phyloP scores from a whole-genome alignment of 1,140 invertebrate species.

The Frieseomelitta varia region DNA sequence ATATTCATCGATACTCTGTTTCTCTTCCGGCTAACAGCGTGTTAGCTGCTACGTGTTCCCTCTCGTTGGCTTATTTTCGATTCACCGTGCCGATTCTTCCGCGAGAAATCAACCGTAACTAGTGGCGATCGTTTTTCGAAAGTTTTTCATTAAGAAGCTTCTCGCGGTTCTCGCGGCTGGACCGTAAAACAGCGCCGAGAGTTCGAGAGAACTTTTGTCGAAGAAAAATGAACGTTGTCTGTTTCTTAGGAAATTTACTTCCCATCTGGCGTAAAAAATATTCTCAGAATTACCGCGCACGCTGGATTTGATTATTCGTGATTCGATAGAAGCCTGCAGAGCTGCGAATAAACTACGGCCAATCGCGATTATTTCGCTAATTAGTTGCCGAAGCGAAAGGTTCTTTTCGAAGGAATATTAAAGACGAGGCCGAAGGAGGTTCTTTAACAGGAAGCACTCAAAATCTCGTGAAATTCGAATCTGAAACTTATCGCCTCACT shows the following conservation, averaged over 20 bases:
- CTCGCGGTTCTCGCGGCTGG: neutral
- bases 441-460: slow-evolving; percentile 64
- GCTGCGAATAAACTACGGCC: slow-evolving; percentile 19
- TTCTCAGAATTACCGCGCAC: too few relatives aligned
- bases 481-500: slow-evolving; percentile 35
- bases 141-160: neutral
- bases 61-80: neutral
- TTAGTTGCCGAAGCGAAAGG: neutral
- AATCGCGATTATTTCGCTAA: neutral
- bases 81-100: neutral
- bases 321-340: slow-evolving; percentile 27
- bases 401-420: slow-evolving; percentile 11
- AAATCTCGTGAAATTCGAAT: slow-evolving; percentile 71
- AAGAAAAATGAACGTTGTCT: neutral
- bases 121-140: neutral
- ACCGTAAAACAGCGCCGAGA: neutral
- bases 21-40: neutral
- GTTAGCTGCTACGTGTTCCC: neutral
- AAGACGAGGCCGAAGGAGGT: neutral
- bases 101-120: neutral
- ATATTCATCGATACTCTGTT: neutral
- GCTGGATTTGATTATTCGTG: neutral
- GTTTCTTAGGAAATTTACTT: too few relatives aligned
- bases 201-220: neutral
- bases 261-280: too few relatives aligned